Evolutionary conservation across 53 echinoderm and acorn worm genomes (phyloP).

Genomic region (Apostichopus leukothele): DNA sequence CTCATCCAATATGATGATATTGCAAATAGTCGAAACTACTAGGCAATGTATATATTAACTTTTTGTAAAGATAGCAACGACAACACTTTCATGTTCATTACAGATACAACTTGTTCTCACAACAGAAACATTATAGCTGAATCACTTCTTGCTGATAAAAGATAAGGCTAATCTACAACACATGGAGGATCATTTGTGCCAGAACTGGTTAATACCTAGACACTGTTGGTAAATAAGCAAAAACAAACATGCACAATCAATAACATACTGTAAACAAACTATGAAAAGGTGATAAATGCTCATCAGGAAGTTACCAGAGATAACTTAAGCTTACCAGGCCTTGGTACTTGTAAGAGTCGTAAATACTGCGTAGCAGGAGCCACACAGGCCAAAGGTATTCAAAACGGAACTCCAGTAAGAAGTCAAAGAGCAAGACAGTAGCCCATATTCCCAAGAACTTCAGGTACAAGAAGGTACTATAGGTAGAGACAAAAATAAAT

Average conservation of each 20-base stretch:
- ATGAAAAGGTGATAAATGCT: background rate
- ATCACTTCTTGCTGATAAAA: too few species aligned
- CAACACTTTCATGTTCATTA: too few species aligned
- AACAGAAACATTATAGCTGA: too few species aligned
- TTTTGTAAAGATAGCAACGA: too few species aligned
- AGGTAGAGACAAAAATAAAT: constrained; percentile 1
- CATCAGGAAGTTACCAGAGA: background rate
- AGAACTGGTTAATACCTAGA: background rate
- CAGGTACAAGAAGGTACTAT: constrained; percentile 97
- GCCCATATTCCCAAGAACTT: constrained; percentile 99
- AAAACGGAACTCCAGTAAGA: constrained; percentile 98
- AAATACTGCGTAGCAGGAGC: constrained; percentile 93
- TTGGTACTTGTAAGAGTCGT: constrained; percentile 98
- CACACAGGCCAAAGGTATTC: constrained; percentile 99
- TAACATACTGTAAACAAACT: background rate
- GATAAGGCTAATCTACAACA: too few species aligned
- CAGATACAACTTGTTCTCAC: too few species aligned
- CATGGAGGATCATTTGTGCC: too few species aligned
- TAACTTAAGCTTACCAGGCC: constrained; percentile 78
- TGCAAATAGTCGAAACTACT: too few species aligned
- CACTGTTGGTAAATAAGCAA: too few species aligned
- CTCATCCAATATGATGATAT: too few species aligned
- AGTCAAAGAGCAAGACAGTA: constrained; percentile 93
- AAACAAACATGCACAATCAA: too few species aligned
- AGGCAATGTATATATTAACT: too few species aligned